Percentiles rank a stretch among this genome's conserved stretches.
Conservation (phyloP, 2,797 vertebrate species). For the Kryptopterus vitreolus region DNA sequence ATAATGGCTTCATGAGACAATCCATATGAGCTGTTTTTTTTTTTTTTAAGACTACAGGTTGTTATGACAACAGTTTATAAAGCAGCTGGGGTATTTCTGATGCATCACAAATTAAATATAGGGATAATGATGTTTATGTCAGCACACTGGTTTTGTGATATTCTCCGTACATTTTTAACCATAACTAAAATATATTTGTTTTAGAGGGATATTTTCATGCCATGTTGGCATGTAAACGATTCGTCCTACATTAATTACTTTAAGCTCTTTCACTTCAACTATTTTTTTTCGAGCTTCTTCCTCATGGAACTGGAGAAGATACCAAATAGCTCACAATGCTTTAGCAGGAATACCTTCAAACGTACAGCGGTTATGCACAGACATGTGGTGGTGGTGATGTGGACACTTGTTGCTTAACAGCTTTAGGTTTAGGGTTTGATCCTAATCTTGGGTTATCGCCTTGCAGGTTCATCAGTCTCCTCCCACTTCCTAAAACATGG, state of each 20-base stretch:
- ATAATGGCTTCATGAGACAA: neutral
- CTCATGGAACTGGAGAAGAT: neutral
- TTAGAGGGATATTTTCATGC: neutral
- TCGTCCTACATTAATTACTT: neutral
- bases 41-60: neutral
- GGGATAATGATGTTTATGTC: neutral
- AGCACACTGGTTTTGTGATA: neutral
- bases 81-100: slow-evolving; percentile 5
- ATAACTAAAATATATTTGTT: neutral
- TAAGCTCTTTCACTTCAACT: neutral
- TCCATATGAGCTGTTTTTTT: slow-evolving; percentile 5
- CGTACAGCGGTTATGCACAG: neutral
- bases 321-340: neutral
- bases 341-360: neutral
- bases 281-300: neutral
- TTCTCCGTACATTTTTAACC: neutral
- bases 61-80: slow-evolving; percentile 23
- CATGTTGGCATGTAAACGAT: too few species aligned
- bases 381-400: neutral
- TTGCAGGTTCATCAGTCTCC: neutral
- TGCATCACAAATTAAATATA: neutral
- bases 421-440: neutral
- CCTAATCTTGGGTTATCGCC: neutral
- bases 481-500: too few species aligned
- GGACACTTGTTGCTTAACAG: neutral